phyloP scores from a whole-genome alignment of 2,113 vertebrate genomes.

The Tympanuchus pallidicinctus region DNA sequence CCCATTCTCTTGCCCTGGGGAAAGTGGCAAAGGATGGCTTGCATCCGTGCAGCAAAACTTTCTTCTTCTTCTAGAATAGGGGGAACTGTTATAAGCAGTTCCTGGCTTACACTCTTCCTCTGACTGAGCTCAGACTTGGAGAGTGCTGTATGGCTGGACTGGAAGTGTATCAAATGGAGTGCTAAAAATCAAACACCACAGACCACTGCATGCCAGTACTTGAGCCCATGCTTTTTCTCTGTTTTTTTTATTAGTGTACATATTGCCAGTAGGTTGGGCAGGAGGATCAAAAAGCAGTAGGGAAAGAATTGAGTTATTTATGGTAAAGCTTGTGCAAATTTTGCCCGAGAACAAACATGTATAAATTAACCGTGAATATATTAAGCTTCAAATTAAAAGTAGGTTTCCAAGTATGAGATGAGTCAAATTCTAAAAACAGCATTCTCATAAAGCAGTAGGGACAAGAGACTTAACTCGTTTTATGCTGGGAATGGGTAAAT shows the following conservation, averaged over 20 bases:
- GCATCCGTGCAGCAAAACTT: background rate
- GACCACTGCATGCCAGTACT: background rate
- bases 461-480: background rate
- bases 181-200: slow-evolving; percentile 14
- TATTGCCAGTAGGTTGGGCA: background rate
- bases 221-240: background rate
- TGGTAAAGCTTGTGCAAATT: background rate
- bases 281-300: slow-evolving; percentile 40
- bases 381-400: slow-evolving; percentile 37
- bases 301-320: slow-evolving; percentile 25
- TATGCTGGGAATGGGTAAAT: background rate
- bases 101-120: background rate
- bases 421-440: slow-evolving; percentile 9
- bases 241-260: background rate
- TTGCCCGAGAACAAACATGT: slow-evolving; percentile 13
- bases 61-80: background rate
- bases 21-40: background rate
- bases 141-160: background rate
- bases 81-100: background rate
- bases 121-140: background rate
- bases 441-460: background rate
- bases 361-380: slow-evolving; percentile 30
- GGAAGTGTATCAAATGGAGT: background rate
- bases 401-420: background rate
- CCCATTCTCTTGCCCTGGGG: background rate